Base-by-base conservation (phyloP, 2,797 vertebrate genomes). In the Onychomys torridus region DNA sequence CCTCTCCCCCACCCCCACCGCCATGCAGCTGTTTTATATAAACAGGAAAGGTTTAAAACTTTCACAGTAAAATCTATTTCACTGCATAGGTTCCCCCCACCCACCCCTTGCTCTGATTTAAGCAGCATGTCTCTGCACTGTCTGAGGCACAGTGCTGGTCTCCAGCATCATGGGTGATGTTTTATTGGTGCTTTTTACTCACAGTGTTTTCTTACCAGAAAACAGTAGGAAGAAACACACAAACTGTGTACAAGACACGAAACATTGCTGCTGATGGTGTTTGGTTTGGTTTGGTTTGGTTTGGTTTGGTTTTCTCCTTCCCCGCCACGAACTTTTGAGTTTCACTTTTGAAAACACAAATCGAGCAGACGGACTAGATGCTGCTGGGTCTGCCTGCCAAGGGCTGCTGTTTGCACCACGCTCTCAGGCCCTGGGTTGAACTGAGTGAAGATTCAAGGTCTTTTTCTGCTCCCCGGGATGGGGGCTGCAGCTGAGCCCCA, bases 171-270 rank as follows among this genome's bases (percentile, higher is more conserved):
- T 96, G 95, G 91, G 87, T 89, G 95, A 92, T 83, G 97, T 98
- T 98, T 98, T 96, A 97, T 95, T 98, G 98, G 98, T 98, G 98
- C 98, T 98, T 98, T 97, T 97, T 96, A 89, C 94, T 97, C 98
- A 96, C 98, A 97, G 98, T 91, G 85, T 96, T 98, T 98, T 98
- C 97, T 97, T 98, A 96, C 89, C 65, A 82, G 98, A 90, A 78
- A 95, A 93, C 96, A 93, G 88, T 94, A 96, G 97, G 92, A 95
- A 97, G 97, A 98, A 83, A 96, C 96, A 96, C 93, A 91, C 19
- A 71, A 95, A 96, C 95, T 96, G 97, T 97, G 97, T 98, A 95
- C 93, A 97, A 97, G 96, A 98, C 97, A 96, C 87, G 57, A 97
- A 96, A 97, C 91, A 61, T 96, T 97, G 97, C 97, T 98, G 97